phyloP scores from a whole-genome alignment of 2,888 invertebrate genomes.

The Brassicogethes aeneus region DNA sequence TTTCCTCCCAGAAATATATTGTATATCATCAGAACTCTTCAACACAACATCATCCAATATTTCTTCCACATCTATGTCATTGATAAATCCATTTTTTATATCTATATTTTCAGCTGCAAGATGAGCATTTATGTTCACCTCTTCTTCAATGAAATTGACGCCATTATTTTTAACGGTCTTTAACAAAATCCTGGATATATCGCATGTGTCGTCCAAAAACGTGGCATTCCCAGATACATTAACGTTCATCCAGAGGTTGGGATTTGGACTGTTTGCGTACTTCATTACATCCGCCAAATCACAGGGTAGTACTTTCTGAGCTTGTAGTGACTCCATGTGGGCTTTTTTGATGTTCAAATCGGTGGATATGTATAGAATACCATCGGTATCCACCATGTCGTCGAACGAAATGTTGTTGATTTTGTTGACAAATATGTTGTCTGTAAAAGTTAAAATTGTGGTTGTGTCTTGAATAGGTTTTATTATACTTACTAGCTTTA shows the following conservation, averaged over 20 bases:
- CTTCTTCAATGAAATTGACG: conserved; percentile 22
- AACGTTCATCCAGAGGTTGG: conserved; percentile 20
- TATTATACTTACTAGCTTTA: conserved; percentile 21
- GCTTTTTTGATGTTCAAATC: neutral
- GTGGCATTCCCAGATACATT: conserved; percentile 23
- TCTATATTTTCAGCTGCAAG: conserved; percentile 23
- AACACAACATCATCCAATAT: conserved; percentile 25
- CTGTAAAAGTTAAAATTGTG: conserved; percentile 15
- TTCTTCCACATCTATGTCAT: conserved; percentile 27
- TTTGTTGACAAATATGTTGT: conserved; percentile 17
- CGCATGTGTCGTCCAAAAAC: conserved; percentile 21
- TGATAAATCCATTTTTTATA: conserved; percentile 21
- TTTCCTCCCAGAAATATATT: conserved; percentile 30
- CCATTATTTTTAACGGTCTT: conserved; percentile 23
- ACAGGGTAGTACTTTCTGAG: conserved; percentile 18
- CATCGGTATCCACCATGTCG: conserved; percentile 11
- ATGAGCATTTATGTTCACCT: conserved; percentile 27
- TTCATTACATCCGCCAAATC: conserved; percentile 16
- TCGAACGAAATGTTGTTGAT: conserved; percentile 24
- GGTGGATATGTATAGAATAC: neutral
- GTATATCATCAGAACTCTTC: neutral
- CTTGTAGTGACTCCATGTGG: conserved; percentile 13
- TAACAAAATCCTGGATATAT: conserved; percentile 23
- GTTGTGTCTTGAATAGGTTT: neutral
- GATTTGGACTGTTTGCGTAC: conserved; percentile 12